Evolutionary conservation across 2,113 vertebrate species (phyloP), one percentile per base, ranked within the genome.

Genomic region (Callipepla californica): DNA sequence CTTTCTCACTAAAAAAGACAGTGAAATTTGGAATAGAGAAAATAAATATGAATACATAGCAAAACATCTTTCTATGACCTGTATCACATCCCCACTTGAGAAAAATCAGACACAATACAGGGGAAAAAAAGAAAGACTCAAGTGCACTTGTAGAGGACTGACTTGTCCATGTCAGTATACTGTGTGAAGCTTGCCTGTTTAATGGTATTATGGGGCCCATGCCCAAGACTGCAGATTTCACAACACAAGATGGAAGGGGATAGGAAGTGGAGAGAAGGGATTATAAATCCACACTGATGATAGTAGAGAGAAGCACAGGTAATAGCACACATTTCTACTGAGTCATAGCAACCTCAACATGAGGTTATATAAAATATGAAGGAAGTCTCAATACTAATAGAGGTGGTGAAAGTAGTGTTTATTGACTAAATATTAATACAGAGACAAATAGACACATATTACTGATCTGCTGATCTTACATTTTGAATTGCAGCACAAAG

Each of bases 161-260:
- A 17, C 4, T n/a, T 53, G 9, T 66, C n/a, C 1, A 2, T 61
- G 30, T 19, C 16, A 36, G 85, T 57, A 73, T 3, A 44, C 23
- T 9, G 16, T 4, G 3, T 76, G 45, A 21, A 89, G 55, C 6
- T 21, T 80, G 47, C 5, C 42, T 34, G 3, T 8, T 44, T 34
- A 40, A 36, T 0, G 0, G 6, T n/a, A 2, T 62, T 40, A 22
- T 7, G 20, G n/a, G 16, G 3, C 14, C 11, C 10, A 23, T 53
- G 17, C 11, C 36, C 40, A 47, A 69, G 11, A 3, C 36, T 74
- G 10, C 25, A 55, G 6, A 28, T 38, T 20, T 26, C 2, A 3
- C 40, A 79, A 55, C 32, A 57, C 6, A 73, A 69, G 21, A 13
- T 44, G 4, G 22, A 25, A 66, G 13, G 28, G 17, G 4, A 8